Percentiles rank a stretch among this genome's conserved stretches.
Evolutionary conservation across 1,140 invertebrate genomes (phyloP).

Genomic region (Gyrodactylus bullatarudis): DNA sequence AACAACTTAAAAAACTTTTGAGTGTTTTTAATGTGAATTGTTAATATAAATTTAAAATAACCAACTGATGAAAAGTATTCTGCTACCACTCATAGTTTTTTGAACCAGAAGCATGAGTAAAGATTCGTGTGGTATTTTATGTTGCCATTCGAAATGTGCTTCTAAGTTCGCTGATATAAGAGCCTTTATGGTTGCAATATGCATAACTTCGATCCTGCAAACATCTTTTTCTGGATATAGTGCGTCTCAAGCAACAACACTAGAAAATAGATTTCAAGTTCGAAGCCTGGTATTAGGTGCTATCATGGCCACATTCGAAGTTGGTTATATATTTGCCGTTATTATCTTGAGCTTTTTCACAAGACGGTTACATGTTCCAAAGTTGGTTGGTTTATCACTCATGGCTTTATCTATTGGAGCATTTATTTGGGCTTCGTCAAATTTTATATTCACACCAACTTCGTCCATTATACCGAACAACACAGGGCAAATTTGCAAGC

Average conservation of each 20-base stretch:
- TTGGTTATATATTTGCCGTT: background rate
- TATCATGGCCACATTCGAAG: background rate
- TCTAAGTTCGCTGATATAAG: background rate
- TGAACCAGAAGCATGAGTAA: too few relatives aligned
- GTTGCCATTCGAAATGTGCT: background rate
- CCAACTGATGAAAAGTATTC: background rate
- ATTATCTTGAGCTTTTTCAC: background rate
- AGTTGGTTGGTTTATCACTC: background rate
- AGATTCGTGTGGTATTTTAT: background rate
- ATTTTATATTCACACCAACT: background rate
- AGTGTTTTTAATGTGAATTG: too few relatives aligned
- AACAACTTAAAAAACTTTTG: too few relatives aligned
- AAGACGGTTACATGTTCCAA: background rate
- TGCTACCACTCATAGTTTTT: too few relatives aligned
- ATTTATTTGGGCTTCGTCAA: background rate
- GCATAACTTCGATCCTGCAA: background rate
- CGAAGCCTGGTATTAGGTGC: background rate
- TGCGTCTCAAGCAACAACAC: background rate
- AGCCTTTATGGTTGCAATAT: background rate
- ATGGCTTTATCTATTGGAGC: background rate
- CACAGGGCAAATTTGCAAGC: background rate
- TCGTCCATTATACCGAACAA: background rate
- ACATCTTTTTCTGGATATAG: constrained; percentile 5
- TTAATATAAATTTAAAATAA: background rate
- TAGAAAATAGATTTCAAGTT: background rate